These are phyloP conservation scores for Asbolus verrucosus DNA, from an alignment of 1,140 invertebrate species.

Conservation along the genomic window DNA sequence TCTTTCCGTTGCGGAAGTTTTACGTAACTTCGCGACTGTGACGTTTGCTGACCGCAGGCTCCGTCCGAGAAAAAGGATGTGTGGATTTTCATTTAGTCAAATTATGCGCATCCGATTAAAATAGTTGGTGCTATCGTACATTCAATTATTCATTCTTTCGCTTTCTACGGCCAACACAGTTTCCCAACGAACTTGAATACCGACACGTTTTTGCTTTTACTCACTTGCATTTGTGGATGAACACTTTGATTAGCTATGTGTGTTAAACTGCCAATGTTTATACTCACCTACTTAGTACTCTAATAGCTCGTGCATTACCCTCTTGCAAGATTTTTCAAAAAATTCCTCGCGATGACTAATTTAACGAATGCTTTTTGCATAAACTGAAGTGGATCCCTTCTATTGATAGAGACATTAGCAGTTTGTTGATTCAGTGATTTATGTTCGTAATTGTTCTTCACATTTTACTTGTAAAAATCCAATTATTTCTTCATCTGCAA, in stretches of 20 bases:
- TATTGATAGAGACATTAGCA: too few species aligned
- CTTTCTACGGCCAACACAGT: conserved; percentile 44
- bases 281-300: too few species aligned
- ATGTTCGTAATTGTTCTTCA: too few species aligned
- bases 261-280: conserved; percentile 14
- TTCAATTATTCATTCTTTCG: conserved; percentile 46
- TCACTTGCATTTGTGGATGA: conserved; percentile 33
- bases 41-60: too few species aligned
- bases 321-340: too few species aligned
- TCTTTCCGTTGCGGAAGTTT: neutral
- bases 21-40: neutral
- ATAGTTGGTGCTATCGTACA: conserved; percentile 17
- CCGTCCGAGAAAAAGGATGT: too few species aligned
- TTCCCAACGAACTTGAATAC: conserved; percentile 43
- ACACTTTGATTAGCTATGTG: conserved; percentile 22
- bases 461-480: too few species aligned
- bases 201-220: conserved; percentile 47
- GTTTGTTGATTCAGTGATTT: too few species aligned
- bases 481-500: too few species aligned
- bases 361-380: conserved; percentile 7
- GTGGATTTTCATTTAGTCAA: neutral
- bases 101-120: conserved; percentile 33
- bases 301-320: too few species aligned
- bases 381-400: too few species aligned
- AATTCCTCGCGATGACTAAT: too few species aligned